phyloP scores from a whole-genome alignment of 2,797 vertebrate species.

The Onychomys torridus region DNA sequence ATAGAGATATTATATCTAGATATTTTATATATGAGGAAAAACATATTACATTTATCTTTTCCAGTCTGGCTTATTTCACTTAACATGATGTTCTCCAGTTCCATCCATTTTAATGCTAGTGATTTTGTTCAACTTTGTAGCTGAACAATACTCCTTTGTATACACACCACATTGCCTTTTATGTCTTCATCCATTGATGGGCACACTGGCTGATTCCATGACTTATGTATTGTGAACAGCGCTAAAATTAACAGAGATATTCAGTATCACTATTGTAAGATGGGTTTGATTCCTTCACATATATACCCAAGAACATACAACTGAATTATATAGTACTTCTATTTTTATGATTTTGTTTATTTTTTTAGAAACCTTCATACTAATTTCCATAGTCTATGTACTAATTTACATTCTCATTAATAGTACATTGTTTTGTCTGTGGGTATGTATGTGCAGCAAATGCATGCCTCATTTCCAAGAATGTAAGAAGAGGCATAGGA shows the following conservation, averaged over 20 bases:
- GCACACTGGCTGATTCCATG: not conserved
- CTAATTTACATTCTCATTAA: not conserved
- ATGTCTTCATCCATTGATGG: not conserved
- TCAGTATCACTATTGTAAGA: not conserved
- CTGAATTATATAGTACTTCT: not conserved
- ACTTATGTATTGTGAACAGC: not conserved
- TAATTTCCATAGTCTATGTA: not conserved
- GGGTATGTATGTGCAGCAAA: no score
- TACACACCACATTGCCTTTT: not conserved
- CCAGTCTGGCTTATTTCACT: not conserved
- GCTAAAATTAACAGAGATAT: not conserved
- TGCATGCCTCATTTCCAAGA: not conserved
- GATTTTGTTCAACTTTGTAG: not conserved
- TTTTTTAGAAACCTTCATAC: not conserved
- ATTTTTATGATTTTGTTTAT: not conserved
- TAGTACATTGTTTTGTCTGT: not conserved
- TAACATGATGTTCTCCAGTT: not conserved
- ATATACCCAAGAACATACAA: not conserved
- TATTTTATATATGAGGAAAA: not conserved
- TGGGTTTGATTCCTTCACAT: not conserved
- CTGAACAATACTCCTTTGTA: not conserved
- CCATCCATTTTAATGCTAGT: not conserved
- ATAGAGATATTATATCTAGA: not conserved
- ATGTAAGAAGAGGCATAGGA: not conserved
- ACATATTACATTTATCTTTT: not conserved